Evolutionary conservation across 2,113 vertebrate genomes (phyloP).

Genomic region (Oenanthe oenanthe): DNA sequence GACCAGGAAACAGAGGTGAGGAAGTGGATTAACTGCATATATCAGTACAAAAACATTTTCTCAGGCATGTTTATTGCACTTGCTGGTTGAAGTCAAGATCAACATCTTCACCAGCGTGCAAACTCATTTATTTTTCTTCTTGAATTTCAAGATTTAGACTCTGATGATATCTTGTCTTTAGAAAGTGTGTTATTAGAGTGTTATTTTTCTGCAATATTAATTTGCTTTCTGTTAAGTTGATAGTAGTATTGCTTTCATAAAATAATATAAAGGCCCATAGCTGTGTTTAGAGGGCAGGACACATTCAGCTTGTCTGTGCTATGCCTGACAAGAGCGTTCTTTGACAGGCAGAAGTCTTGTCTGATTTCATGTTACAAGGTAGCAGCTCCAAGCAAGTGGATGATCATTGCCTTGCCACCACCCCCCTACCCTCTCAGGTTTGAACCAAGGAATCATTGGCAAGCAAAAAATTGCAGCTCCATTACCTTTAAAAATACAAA

Average conservation of each 20-base stretch:
- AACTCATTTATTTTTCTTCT: background rate
- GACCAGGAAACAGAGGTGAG: background rate
- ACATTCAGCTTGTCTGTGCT: background rate
- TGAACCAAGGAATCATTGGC: background rate
- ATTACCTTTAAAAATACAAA: background rate
- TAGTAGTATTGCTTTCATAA: background rate
- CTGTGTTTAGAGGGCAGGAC: background rate
- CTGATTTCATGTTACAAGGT: background rate
- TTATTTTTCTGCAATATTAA: background rate
- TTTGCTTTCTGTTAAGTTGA: background rate
- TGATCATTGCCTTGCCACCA: background rate
- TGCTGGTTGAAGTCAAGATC: background rate
- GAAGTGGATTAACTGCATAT: background rate
- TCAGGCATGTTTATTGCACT: background rate
- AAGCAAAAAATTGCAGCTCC: background rate
- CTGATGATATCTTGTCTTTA: background rate
- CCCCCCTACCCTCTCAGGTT: background rate
- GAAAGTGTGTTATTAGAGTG: background rate
- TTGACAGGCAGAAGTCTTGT: rapidly evolving
- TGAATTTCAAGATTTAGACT: background rate
- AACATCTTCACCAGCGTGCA: background rate
- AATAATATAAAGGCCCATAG: background rate
- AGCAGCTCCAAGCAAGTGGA: background rate
- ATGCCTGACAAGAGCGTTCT: background rate
- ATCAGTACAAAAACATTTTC: background rate